Evolutionary conservation across 2,888 invertebrate genomes (phyloP), one percentile per base, ranked within the genome.

Genomic region (Petrophora chlorosata): DNA sequence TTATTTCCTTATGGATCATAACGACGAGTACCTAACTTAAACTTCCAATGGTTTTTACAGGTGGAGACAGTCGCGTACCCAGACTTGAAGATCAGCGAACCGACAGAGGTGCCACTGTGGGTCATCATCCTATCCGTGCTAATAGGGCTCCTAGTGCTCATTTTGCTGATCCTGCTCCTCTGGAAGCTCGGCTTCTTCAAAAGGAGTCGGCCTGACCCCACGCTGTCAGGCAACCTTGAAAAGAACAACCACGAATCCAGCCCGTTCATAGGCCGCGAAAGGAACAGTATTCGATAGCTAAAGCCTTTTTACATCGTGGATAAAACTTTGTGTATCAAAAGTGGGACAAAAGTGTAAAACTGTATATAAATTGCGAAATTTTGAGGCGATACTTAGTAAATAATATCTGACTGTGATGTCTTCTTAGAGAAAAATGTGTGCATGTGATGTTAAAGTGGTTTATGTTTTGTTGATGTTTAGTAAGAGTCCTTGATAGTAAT

Each of bases 171-270:
- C 29, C 91, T 95, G 36, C 92, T 95, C 13, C 88, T 98, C 49
- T 97, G 97, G 94, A 97, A 95, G 89, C 93, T 96, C 41, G 97
- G 97, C 39, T 97, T 97, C 92, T 97, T 97, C 86, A 97, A 96
- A 73, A 88, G 96, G 69, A 93, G 95, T 73, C 91, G 97, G 57
- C 96, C 96, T 3, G 96, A 97, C 79, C 95, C 94, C 0, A 96
- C 96, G 9, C 79, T 95, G 3, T 95, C 95, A 13, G 96, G 96
- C 0, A 95, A 95, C 79, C 80, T 95, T 14, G 94, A 95, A 73
- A 95, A 95, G 71, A 94, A 94, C 69, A 85, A 85, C 48, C 92
- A 93, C 64, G 94, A 94, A 60, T 93, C 93, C 53, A 94, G 94
- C 69, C 94, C 94, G 12, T 93, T 93, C 66, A 87, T 91, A 22